Conservation (phyloP, 2,888 invertebrate species). For the Tupiocoris notatus region DNA sequence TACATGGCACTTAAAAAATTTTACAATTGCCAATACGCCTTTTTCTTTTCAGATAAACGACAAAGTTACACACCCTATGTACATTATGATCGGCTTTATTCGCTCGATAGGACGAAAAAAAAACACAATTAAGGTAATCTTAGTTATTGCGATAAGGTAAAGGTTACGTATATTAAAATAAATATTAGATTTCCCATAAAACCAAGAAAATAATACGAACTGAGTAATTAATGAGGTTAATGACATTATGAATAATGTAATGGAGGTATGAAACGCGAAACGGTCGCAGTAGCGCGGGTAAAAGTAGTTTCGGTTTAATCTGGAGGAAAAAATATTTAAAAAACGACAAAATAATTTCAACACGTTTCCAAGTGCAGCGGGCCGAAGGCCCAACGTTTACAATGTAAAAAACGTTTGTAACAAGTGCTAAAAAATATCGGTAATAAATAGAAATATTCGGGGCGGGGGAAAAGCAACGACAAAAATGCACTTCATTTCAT, state of each 20-base stretch:
- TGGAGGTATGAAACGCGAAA: not conserved
- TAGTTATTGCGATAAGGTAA: not conserved
- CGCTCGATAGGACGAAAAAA: not conserved
- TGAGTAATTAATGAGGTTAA: not conserved
- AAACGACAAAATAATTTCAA: too few relatives aligned
- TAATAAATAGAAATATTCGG: conserved; percentile 17
- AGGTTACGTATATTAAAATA: not conserved
- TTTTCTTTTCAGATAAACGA: not conserved
- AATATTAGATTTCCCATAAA: conserved; percentile 2
- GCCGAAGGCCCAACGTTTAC: not conserved
- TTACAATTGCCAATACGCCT: conserved; percentile 37
- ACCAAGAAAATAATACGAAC: not conserved
- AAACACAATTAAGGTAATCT: not conserved
- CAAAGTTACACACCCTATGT: conserved; percentile 21
- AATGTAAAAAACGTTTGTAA: not conserved
- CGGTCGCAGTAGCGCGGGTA: too few relatives aligned
- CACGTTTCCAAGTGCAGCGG: not conserved
- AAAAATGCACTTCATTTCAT: conserved; percentile 15
- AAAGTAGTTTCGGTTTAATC: too few relatives aligned
- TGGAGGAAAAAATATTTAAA: too few relatives aligned
- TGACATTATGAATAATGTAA: not conserved
- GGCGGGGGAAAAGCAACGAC: conserved; percentile 4
- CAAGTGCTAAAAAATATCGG: conserved; percentile 5
- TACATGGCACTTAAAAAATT: conserved; percentile 39
- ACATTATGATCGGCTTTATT: conserved; percentile 3